Evolutionary conservation across 2,113 vertebrate species (phyloP), one percentile per base, ranked within the genome.

Genomic region (Vireo altiloquus): DNA sequence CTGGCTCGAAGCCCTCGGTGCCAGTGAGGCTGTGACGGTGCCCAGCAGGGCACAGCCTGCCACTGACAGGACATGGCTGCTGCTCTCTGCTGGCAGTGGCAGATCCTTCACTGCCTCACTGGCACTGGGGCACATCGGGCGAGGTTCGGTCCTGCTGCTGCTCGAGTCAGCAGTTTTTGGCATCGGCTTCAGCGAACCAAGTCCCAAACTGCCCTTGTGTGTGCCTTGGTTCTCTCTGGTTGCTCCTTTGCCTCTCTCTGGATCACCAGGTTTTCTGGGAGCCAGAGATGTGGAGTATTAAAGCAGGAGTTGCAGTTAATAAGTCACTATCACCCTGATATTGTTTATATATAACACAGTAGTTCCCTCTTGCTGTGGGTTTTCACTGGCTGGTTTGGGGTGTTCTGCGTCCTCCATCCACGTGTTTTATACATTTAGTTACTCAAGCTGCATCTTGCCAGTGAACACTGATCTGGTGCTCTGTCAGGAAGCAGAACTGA

Each of bases 401-500:
- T 84, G 82, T 79, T 54, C 33, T 87, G 91, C 50, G 83, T 93
- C 94, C 89, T 96, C 92, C 71, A 82, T 84, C 77, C 64, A 2
- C 52, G 80, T 4, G 39, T 53, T 95, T 77, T 89, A 3, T 75
- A 60, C 56, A 46, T 91, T 90, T 28, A 66, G 76, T 81, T 83
- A 76, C 54, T 94, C 82, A 47, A 25, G 39, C 66, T 90, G 92
- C 78, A 90, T 92, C 71, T 95, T 90, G 87, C 90, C 89, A 86
- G 20, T 35, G 21, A 63, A 24, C 76, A 15, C 60, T 88, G 75
- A n/a, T 42, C 50, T 63, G 77, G 19, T 83, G 92, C 78, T 95
- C 39, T 89, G 88, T 27, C 75, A 78, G 80, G 90, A 79, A 65
- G 89, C 52, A 88, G 89, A 96, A 65, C 61, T 94, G 92, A 94